Evolutionary conservation across 2,797 vertebrate species (phyloP), one percentile per base, ranked within the genome.

Genomic region (Sphaeramia orbicularis): DNA sequence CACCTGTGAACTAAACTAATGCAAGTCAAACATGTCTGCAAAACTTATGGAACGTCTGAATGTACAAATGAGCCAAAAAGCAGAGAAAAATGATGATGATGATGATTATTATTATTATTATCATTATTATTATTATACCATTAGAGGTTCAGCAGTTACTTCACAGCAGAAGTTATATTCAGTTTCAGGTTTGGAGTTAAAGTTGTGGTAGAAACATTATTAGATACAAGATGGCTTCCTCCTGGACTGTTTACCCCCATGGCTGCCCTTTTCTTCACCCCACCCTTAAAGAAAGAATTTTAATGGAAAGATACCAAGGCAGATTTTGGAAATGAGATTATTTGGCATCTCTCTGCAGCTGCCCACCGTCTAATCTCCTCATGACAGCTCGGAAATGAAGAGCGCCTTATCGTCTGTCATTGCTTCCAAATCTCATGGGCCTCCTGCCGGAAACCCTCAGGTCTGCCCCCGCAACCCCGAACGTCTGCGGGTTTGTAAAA

Each of bases 271-370:
- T 73, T 65, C 15, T 56, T 84, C 75, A 83, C 76, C 77, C 64
- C 35, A 4, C 70, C 69, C 71, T 42, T 76, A n/a, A n/a, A n/a
- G 53, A 63, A 74, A 74, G 81, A 84, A 88, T 87, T 81, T 89
- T 84, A 89, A 90, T 78, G 69, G 76, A 84, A 85, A 83, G 81
- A 90, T 86, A 77, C 75, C 53, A 37, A 66, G 48, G 60, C 63
- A 82, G 85, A 88, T 88, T 86, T 87, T 80, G 61, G 65, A 81
- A 88, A 80, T 71, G 15, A 78, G 86, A 91, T 90, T 89, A 81
- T 88, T 70, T 44, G 43, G 57, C 51, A 60, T 55, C 67, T 83
- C 58, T 40, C 64, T 54, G 71, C 83, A 85, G 81, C 74, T 85
- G 80, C 78, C 74, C 47, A 45, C 71, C 63, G 44, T 84, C 78